Evolutionary conservation across 1,140 invertebrate species (phyloP), one percentile per base, ranked within the genome.

Genomic region (Scaptomyza montana): DNA sequence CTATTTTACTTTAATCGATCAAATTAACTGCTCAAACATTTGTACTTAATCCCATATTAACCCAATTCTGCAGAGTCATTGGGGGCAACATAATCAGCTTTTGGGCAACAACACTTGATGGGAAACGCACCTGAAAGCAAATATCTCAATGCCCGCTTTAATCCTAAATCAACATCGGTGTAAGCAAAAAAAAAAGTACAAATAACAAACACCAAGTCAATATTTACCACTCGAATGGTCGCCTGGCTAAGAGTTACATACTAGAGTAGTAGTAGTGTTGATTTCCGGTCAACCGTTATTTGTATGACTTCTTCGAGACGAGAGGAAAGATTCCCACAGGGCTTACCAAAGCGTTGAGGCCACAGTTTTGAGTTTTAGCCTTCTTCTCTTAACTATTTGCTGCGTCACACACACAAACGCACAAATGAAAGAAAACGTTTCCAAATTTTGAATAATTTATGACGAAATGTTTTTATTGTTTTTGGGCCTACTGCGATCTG

Each of bases 271-370:
- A 80, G 81, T 66, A 81, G 78, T 81, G 81, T 87, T 87, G 80
- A 86, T 87, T 86, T 86, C 81, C 82, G 81, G 66, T 80, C 78
- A 75, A 86, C 78, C 78, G 78, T 87, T 87, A 63, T 68, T 86
- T 87, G 5, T 87, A 85, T 87, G 81, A 87, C 81, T 81, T 74
- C 69, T 67, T 74, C 51, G 46, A 78, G 74, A 78, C 59, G 12
- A 43, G 39, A 43, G 12, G 33, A 1, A 36, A 36, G 33, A 67
- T 86, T 86, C 81, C 81, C 81, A 86, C 82, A 81, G 74, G 50
- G 65, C 69, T 73, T 54, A 72, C 39, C n/a, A 53, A 19, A 45
- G 39, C 39, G 39, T 43, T 43, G 33, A 41, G 33, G 21, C 7
- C 39, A 21, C 13, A 10, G 45, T 19, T 5, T 41, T 9, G n/a